phyloP scores from a whole-genome alignment of 2,113 vertebrate species.

The Tauraco erythrolophus region DNA sequence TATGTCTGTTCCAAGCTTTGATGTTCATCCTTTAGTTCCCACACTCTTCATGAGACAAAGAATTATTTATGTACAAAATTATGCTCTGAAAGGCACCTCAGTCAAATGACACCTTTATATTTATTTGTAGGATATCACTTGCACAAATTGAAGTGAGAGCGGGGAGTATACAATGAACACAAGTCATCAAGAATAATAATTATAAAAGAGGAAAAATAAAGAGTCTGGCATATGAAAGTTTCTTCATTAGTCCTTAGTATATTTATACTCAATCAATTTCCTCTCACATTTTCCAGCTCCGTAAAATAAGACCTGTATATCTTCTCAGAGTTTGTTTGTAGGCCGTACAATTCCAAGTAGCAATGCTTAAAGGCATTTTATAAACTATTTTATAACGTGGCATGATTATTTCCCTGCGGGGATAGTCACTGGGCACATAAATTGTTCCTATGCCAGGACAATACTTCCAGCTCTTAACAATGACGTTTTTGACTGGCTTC shows the following conservation, averaged over 20 bases:
- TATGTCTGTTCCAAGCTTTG: not conserved
- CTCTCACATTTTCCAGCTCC: slow-evolving; percentile 78
- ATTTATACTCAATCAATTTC: slow-evolving; percentile 73
- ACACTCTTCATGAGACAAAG: not conserved
- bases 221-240: slow-evolving; percentile 63
- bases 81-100: slow-evolving; percentile 19
- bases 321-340: slow-evolving; percentile 72
- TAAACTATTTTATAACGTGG: slow-evolving; percentile 32
- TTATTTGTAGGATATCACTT: slow-evolving; percentile 13
- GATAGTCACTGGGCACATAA: not conserved
- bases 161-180: not conserved
- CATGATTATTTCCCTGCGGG: slow-evolving; percentile 1
- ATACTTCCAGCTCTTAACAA: not conserved
- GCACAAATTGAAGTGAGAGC: not conserved
- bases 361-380: slow-evolving; percentile 25
- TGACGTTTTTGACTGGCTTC: not conserved
- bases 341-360: slow-evolving; percentile 42
- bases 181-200: slow-evolving; percentile 53
- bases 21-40: not conserved
- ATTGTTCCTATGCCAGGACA: not conserved
- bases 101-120: not conserved
- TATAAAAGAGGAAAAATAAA: slow-evolving; percentile 57
- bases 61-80: not conserved
- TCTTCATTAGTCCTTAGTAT: slow-evolving; percentile 67
- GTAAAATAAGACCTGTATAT: slow-evolving; percentile 74